Evolutionary conservation across 2,797 vertebrate genomes (phyloP).

Genomic region (Tympanoctomys barrerae): DNA sequence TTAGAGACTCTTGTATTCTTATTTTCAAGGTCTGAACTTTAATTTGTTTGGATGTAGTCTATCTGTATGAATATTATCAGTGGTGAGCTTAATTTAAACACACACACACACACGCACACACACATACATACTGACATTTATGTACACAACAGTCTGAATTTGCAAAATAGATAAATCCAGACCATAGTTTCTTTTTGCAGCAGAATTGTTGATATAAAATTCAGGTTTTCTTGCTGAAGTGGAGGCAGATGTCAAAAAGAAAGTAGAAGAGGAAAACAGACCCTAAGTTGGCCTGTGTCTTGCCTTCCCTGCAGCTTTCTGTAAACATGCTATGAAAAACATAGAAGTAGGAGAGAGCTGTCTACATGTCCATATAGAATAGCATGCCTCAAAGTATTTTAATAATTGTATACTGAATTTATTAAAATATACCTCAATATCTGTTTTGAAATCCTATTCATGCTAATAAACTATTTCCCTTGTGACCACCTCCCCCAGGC

Average conservation of each 20-base stretch:
- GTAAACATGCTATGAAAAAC: not conserved
- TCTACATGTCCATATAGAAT: not conserved
- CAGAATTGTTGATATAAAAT: not conserved
- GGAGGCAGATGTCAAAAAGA: not conserved
- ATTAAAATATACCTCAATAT: slow-evolving; percentile 41
- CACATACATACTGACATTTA: not conserved
- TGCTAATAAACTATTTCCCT: not conserved
- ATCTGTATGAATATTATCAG: not conserved
- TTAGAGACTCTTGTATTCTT: not conserved
- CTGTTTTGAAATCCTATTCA: not conserved
- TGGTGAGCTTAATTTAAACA: not conserved
- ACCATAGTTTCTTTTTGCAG: not conserved
- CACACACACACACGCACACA: not conserved
- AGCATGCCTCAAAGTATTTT: not conserved
- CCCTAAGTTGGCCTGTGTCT: not conserved
- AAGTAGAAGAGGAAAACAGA: not conserved
- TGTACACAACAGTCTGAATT: not conserved
- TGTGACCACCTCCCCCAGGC: not conserved
- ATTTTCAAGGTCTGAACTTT: not conserved
- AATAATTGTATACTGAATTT: not conserved
- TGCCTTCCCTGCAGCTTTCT: not conserved
- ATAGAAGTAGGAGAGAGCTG: not conserved
- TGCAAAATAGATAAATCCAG: slow-evolving; percentile 1
- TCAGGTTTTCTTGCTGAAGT: not conserved
- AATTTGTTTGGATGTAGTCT: not conserved